phyloP scores from a whole-genome alignment of 2,113 vertebrate genomes.

The Illadopsis cleaveri region DNA sequence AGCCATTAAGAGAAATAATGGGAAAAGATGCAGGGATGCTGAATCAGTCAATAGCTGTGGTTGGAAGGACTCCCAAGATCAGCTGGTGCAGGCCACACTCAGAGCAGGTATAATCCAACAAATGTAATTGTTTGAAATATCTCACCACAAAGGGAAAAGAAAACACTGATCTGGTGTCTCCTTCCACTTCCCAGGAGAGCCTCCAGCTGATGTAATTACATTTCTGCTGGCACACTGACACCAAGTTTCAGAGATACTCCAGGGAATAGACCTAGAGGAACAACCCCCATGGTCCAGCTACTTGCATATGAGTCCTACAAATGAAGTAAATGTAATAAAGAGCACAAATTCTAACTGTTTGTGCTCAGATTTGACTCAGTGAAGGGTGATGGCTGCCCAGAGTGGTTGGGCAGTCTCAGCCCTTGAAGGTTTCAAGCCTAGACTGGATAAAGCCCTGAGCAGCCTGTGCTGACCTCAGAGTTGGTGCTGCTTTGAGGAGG shows the following conservation, averaged over 20 bases:
- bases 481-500: background rate
- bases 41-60: background rate
- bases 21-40: background rate
- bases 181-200: background rate
- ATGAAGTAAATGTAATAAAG: background rate
- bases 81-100: background rate
- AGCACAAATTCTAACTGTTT: background rate
- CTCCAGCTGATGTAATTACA: background rate
- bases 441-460: background rate
- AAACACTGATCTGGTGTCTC: background rate
- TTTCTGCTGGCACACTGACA: background rate
- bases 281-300: fast-evolving
- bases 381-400: background rate
- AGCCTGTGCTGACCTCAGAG: background rate
- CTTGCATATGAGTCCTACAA: background rate
- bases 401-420: background rate
- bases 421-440: background rate
- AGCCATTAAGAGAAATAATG: background rate
- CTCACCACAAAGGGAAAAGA: background rate
- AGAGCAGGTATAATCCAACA: background rate
- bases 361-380: background rate
- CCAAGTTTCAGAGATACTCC: background rate
- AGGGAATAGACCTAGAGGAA: background rate
- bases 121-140: background rate
- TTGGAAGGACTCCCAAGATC: background rate